Base-by-base conservation (phyloP, 2,888 invertebrate genomes). In the Cephus runcator region DNA sequence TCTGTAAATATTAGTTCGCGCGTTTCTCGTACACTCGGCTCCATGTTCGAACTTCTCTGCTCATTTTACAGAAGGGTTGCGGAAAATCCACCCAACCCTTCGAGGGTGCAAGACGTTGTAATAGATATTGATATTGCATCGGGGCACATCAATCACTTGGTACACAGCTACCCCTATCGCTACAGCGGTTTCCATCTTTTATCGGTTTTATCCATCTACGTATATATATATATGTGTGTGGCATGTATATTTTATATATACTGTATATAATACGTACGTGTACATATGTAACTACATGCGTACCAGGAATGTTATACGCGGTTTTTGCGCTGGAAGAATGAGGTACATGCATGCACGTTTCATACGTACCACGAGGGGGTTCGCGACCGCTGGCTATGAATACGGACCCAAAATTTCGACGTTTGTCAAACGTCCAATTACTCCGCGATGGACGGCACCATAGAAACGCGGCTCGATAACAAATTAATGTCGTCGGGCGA, bases 111-210 rank as follows among this genome's bases (percentile, higher is more conserved):
- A 76, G 73, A 71, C 31, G 33, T 71, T 71, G 71, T 71, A 71
- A 71, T 71, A 71, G 71, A 71, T 71, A 71, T 71, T 71, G 71
- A 71, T 71, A 71, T 71, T 71, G 31, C 71, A 71, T 71, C 33
- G 33, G 15, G 31, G 73, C 71, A 73, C 69, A 73, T 75, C 69
- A 76, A 73, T 76, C 78, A 78, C 75, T 73, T 35, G 73, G 56
- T 56, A 56, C 56, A 56, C 56, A 23, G 23, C 2, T 56, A 56
- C 56, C 2, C 23, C 23, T 56, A 23, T 56, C 23, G 56, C 9
- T 56, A 56, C 56, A 56, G 23, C 23, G 9, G 23, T 9, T 56
- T 56, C 56, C 56, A 23, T 56, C 56, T 56, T 56, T 56, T 56
- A 56, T 56, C 56, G 23, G 23, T 23, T 56, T 56, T 56, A 56